Conservation (phyloP, 2,888 invertebrate species). For the Mechanitis mazaeus region DNA sequence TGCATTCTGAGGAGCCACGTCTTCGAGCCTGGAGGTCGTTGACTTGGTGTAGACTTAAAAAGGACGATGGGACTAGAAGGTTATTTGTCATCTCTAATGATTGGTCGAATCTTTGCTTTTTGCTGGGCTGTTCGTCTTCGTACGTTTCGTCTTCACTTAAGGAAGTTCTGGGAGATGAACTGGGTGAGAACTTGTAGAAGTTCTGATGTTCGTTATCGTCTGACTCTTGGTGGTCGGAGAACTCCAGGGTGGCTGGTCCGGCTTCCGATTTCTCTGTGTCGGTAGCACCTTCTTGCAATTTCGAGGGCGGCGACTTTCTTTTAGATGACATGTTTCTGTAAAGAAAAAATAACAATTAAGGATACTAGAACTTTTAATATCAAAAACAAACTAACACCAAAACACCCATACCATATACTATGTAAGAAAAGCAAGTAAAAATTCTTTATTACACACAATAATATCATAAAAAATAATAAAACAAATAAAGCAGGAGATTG, state of each 20-base stretch:
- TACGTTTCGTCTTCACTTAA: conserved; percentile 78
- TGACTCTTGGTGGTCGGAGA: conserved; percentile 61
- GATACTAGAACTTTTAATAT: too few species aligned
- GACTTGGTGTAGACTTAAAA: conserved; percentile 76
- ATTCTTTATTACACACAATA: too few species aligned
- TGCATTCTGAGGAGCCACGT: conserved; percentile 82
- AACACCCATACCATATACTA: background rate
- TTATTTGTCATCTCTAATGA: conserved; percentile 79
- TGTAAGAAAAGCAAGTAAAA: too few species aligned
- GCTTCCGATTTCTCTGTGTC: conserved; percentile 68
- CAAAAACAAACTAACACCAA: background rate
- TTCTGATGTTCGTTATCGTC: conserved; percentile 61
- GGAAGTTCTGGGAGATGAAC: conserved; percentile 65
- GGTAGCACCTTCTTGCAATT: conserved; percentile 86
- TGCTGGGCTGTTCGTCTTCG: conserved; percentile 78
- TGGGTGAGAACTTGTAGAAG: conserved; percentile 71
- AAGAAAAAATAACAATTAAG: conserved; percentile 52
- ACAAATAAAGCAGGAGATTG: too few species aligned
- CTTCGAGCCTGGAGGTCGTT: conserved; percentile 70
- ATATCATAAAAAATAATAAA: too few species aligned
- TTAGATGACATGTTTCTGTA: conserved; percentile 96
- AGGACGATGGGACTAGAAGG: conserved; percentile 73
- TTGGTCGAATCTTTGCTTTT: conserved; percentile 78
- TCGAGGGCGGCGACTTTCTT: conserved; percentile 96
- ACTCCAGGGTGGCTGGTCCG: conserved; percentile 72